Evolutionary conservation across 1,140 invertebrate genomes (phyloP), one percentile per base, ranked within the genome.

Genomic region (Bombus vancouverensis): DNA sequence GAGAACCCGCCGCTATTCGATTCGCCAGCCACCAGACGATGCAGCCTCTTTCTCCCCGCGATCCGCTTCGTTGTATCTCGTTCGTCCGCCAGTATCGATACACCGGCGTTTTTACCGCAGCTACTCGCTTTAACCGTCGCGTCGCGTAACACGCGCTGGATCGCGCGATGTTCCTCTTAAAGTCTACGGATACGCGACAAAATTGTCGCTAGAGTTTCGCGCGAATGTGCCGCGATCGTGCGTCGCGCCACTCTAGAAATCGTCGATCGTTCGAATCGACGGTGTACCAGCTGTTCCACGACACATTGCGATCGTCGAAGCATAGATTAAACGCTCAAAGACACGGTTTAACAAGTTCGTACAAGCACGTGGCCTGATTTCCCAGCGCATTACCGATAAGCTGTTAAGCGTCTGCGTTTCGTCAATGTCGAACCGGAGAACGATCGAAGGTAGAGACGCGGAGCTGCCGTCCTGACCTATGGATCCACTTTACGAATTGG

Each of bases 401-500:
- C 76, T 25, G 25, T 42, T 32, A 15, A 37, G 53, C 34, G 37
- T 39, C n/a, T 15, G 32, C 34, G 66, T 57, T 53, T 81, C 66
- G 47, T 72, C 79, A 25, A 25, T 9, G 47, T 65, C 18, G 34
- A 37, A 37, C 34, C 13, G 42, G 5, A 15, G 44, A 8, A 53
- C 62, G 42, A 28, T 75, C 83, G 42, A 42, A n/a, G 34, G 32
- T 2, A 34, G 28, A n/a, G 37, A 32, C 34, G 18, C 34, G 70
- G 25, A 37, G 8, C 34, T 57, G 3, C 34, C 42, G 53, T 1
- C 39, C 22, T 57, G 44, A 62, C 47, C 34, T 25, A 77, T 25
- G 44, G 62, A 85, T 81, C 22, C 66, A 65, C 77, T 81, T 85
- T 85, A 75, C 77, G 74, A 78, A 85, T 73, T 79, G 72, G 34